Evolutionary conservation across 2,113 vertebrate species (phyloP).

Genomic region (Sturnira hondurensis): DNA sequence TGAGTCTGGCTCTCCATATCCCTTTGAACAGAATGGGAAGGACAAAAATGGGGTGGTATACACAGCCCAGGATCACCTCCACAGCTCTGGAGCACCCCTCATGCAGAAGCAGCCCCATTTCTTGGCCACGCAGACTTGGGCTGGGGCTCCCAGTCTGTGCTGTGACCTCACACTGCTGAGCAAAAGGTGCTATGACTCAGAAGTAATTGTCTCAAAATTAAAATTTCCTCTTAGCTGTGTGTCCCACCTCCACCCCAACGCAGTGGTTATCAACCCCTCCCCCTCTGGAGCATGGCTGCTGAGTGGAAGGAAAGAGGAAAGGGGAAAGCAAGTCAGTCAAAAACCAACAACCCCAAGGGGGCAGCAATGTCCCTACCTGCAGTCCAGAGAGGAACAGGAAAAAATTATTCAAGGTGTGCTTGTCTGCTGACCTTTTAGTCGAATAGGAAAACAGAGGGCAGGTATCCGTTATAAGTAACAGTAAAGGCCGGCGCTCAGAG

Average conservation of each 20-base stretch:
- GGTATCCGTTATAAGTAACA: neutral
- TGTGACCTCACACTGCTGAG: neutral
- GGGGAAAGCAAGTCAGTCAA: neutral
- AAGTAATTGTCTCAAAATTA: slow-evolving; percentile 22
- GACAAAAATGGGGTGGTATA: neutral
- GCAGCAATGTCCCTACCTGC: neutral
- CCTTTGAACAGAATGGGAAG: neutral
- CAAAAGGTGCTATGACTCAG: neutral
- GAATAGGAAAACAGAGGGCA: neutral
- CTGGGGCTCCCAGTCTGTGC: neutral
- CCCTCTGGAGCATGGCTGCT: neutral
- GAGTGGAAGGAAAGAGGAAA: neutral
- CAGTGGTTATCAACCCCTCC: neutral
- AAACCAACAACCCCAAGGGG: slow-evolving; percentile 3
- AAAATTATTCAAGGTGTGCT: neutral
- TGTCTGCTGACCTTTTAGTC: neutral
- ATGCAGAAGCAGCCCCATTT: neutral
- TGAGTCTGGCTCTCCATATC: neutral
- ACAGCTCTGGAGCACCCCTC: neutral
- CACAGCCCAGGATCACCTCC: no score
- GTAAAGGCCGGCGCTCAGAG: neutral
- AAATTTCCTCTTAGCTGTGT: slow-evolving; percentile 15
- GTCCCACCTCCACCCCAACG: neutral
- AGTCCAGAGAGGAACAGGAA: neutral
- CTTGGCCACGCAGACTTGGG: neutral